Base-by-base conservation (phyloP, 2,888 invertebrate species). In the Ashinkailepas kermadecensis region DNA sequence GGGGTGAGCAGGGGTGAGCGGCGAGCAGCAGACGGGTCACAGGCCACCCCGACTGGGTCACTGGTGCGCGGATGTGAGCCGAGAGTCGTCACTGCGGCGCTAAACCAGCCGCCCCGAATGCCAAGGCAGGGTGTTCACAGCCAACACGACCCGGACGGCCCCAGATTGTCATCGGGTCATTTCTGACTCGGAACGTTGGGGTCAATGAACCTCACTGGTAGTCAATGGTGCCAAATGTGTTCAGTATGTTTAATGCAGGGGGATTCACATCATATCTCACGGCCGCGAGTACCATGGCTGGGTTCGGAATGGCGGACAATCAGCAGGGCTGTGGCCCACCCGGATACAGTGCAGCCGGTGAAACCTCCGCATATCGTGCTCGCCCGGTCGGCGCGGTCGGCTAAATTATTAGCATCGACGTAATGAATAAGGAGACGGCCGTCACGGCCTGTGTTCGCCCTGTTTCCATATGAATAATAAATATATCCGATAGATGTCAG, bases 1-100 rank as follows among this genome's bases (percentile, higher is more conserved):
- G 74, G 74, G 74, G 74, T 74, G 56, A 56, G 10, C 56, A 21
- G 74, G 74, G 74, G 74, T 74, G 74, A 74, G 70, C 70, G 74
- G 12, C 11, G 9, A n/a, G 21, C 54, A 10, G 13, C 56, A 54
- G 74, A 18, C 18, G 74, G 74, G 74, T 74, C 74, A 74, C 74
- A 15, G 25, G 70, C 10, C 70, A 39, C 13, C 13, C 70, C 12
- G 13, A 21, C 65, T 65, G 65, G 65, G 65, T 65, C 65, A 65
- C 65, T 10, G 23, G 65, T 39, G 39, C 4, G 39, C 39, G 39
- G 39, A 39, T 39, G 39, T 39, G 39, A 39, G 39, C 39, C 39
- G 39, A 39, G 1, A n/a, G 39, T 4, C 39, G 39, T 39, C 39
- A 39, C 39, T 39, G 39, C 39, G 39, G 39, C 39, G 39, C 39